These are phyloP conservation scores for Emydura subglobosa DNA, from an alignment of 2,113 vertebrate species.

Conservation along the genomic window DNA sequence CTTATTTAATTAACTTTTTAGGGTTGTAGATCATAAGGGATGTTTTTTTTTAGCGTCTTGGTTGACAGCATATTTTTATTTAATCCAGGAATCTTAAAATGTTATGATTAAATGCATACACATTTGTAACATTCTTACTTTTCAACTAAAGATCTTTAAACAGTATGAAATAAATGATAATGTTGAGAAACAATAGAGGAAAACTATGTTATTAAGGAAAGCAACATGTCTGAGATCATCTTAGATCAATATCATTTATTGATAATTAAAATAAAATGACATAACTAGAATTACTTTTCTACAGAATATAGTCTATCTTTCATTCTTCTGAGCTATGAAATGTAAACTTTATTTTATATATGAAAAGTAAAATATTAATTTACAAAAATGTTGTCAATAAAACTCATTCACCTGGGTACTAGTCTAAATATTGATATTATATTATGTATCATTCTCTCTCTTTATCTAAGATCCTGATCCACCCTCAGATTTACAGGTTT, in stretches of 20 bases:
- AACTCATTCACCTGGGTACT: neutral
- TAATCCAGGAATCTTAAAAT: neutral
- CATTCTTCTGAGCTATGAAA: neutral
- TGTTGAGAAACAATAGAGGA: neutral
- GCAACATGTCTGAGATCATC: neutral
- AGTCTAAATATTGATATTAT: neutral
- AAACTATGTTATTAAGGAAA: neutral
- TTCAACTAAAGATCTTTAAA: neutral
- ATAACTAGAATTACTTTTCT: neutral
- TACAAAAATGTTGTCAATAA: neutral
- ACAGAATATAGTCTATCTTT: neutral
- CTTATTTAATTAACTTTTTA: slow-evolving; percentile 40
- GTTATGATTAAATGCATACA: neutral
- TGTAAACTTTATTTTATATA: neutral
- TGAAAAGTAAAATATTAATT: neutral
- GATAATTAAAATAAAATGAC: neutral
- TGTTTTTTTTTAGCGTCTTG: neutral
- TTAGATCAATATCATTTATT: neutral
- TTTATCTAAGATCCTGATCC: slow-evolving; percentile 79
- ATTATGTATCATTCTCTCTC: neutral
- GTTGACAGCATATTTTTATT: neutral
- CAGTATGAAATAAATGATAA: neutral
- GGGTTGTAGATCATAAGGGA: fast-evolving
- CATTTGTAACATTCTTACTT: neutral
- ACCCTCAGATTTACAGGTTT: slow-evolving; percentile 82